These are phyloP conservation scores for Hemitrygon akajei DNA, from an alignment of 2,797 vertebrate genomes.

Conservation along the genomic window DNA sequence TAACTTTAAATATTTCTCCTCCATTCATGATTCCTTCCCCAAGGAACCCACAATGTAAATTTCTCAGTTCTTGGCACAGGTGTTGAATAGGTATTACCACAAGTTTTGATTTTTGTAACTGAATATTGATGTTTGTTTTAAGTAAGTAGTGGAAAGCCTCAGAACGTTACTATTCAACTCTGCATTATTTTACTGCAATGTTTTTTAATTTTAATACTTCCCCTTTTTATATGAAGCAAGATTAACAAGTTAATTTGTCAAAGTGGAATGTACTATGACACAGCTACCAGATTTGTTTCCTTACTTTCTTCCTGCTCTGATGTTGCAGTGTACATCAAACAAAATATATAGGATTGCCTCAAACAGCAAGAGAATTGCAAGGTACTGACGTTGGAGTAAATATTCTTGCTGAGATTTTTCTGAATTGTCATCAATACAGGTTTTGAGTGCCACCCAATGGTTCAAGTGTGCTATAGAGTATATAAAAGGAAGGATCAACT, in stretches of 20 bases:
- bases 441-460: slow-evolving; percentile 25
- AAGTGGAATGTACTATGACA: background rate
- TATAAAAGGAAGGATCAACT: background rate
- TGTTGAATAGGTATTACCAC: background rate
- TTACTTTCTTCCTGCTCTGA: background rate
- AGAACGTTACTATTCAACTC: background rate
- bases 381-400: background rate
- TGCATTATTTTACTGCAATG: background rate
- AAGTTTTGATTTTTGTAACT: background rate
- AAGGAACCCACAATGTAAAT: background rate
- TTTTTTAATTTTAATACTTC: background rate
- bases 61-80: background rate
- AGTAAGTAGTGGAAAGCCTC: background rate
- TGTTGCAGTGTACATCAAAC: no score
- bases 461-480: background rate
- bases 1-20: background rate
- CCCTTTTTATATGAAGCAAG: background rate
- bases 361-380: background rate
- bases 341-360: background rate
- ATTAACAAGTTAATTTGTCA: background rate
- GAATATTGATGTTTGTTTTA: background rate
- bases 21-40: background rate
- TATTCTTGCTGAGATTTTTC: background rate
- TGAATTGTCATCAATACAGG: background rate
- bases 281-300: background rate